Evolutionary conservation across 1,140 invertebrate species (phyloP), one percentile per base, ranked within the genome.

Genomic region (Aphidius ervi): DNA sequence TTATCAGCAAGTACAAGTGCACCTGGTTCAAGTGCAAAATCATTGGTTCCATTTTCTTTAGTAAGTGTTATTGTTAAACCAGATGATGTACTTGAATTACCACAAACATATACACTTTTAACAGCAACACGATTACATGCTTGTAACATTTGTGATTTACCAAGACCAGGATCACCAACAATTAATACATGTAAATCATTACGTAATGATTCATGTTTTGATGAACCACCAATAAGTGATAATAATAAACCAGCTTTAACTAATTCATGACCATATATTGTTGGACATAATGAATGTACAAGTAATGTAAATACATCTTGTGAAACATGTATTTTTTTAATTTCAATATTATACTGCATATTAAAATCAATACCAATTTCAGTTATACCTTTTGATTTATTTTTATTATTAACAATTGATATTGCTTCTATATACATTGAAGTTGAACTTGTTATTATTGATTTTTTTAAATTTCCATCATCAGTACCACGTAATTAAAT

Each of bases 161-260:
- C 95, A 50, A 97, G 82, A 2, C 96, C 95, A 16, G 95, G 94
- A 82, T 97, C 95, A 16, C 95, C 95, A 3, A 98, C 91, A 31
- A 98, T 79, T 8, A 98, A 76, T 9, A 96, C 82, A 73, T 98
- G 95, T 47, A 92, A 87, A 68, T 95, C 88, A 16, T 87, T 85
- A 64, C 94, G 76, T 4, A 85, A 77, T 5, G 86, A 83, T 20
- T 83, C 78, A 43, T 81, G 74, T 40, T 75, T 74, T 66, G 80
- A 75, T 40, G 85, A 85, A 3, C 93, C 94, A 9, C 94, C 92
- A 77, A 97, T 89, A 10, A 98, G 77, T 9, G 88, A 90, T 9
- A 98, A 80, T n/a, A 97, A 70, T 5, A 97, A 80, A 5, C 92
- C 95, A 20, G 94, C 92, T 82, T 98, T 98, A 1, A 97, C 88